These are phyloP conservation scores for Rhizoglyphus robini DNA, from an alignment of 1,140 invertebrate genomes.

Conservation along the genomic window DNA sequence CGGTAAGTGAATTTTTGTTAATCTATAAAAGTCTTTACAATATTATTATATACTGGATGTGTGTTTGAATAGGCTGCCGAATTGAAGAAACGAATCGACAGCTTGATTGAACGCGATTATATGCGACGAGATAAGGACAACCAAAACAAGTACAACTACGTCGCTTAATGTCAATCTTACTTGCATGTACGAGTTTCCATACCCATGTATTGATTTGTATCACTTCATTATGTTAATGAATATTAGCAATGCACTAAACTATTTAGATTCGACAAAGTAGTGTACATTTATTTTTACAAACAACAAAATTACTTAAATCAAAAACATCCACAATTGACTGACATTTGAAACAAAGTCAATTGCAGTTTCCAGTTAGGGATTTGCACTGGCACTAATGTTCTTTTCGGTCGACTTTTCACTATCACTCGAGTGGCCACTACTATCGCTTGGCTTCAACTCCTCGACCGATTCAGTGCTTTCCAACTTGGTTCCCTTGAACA, in stretches of 20 bases:
- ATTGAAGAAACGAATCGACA: constrained; percentile 95
- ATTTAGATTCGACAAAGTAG: too few relatives aligned
- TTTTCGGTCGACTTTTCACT: neutral
- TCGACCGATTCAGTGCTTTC: neutral
- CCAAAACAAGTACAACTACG: constrained; percentile 94
- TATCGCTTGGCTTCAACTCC: neutral
- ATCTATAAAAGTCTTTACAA: constrained; percentile 20
- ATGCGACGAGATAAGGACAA: constrained; percentile 97
- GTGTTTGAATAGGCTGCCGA: constrained; percentile 62
- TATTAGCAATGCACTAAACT: too few relatives aligned
- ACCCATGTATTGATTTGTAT: too few relatives aligned
- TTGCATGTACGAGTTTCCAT: too few relatives aligned
- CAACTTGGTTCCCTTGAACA: neutral
- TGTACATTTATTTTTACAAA: too few relatives aligned
- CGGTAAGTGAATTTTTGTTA: constrained; percentile 46
- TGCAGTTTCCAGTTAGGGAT: too few relatives aligned
- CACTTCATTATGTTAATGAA: too few relatives aligned
- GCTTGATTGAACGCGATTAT: constrained; percentile 93
- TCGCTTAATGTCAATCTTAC: constrained; percentile 50
- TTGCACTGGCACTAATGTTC: too few relatives aligned
- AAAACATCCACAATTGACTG: too few relatives aligned
- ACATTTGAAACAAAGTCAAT: too few relatives aligned
- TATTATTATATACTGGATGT: constrained; percentile 34
- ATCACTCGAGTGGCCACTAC: neutral
- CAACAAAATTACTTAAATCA: too few relatives aligned